A percentile compares a stretch with the other conserved stretches of the same genome.
Evolutionary conservation across 2,888 invertebrate species (phyloP).

Genomic region (Pheosia gnoma): DNA sequence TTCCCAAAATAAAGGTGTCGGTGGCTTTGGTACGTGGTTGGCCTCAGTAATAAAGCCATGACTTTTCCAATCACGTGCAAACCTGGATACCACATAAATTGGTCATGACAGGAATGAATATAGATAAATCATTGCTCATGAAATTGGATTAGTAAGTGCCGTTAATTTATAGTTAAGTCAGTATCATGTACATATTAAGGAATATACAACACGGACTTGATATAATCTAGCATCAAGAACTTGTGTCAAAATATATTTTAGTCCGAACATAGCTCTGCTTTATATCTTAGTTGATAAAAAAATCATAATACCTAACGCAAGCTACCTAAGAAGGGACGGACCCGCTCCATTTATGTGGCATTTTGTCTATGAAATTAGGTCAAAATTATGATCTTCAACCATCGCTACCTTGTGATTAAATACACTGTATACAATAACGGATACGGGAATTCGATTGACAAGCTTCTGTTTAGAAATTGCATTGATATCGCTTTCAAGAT

Average conservation of each 20-base stretch:
- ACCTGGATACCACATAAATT: constrained; percentile 39
- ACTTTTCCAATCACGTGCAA: constrained; percentile 36
- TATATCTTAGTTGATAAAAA: too few species aligned
- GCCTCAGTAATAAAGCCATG: constrained; percentile 38
- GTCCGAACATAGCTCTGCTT: too few species aligned
- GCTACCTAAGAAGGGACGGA: too few species aligned
- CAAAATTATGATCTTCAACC: too few species aligned
- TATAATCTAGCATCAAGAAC: too few species aligned
- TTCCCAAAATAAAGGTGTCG: constrained; percentile 52
- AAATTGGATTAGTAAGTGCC: constrained; percentile 31
- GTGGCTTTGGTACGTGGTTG: constrained; percentile 38
- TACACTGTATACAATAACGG: constrained; percentile 3
- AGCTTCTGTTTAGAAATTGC: constrained; percentile 5
- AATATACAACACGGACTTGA: too few species aligned
- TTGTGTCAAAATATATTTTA: too few species aligned
- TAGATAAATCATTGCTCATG: constrained; percentile 39
- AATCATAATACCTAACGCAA: too few species aligned
- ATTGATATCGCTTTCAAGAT: constrained; percentile 7
- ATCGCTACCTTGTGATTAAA: too few species aligned
- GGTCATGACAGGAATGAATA: constrained; percentile 39
- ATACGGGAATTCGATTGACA: constrained; percentile 8
- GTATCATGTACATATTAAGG: background rate
- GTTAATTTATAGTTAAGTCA: background rate
- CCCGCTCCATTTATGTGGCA: too few species aligned
- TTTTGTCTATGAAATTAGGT: too few species aligned